These are phyloP conservation scores for Eilema depressum DNA, from an alignment of 2,888 invertebrate genomes.

Conservation along the genomic window DNA sequence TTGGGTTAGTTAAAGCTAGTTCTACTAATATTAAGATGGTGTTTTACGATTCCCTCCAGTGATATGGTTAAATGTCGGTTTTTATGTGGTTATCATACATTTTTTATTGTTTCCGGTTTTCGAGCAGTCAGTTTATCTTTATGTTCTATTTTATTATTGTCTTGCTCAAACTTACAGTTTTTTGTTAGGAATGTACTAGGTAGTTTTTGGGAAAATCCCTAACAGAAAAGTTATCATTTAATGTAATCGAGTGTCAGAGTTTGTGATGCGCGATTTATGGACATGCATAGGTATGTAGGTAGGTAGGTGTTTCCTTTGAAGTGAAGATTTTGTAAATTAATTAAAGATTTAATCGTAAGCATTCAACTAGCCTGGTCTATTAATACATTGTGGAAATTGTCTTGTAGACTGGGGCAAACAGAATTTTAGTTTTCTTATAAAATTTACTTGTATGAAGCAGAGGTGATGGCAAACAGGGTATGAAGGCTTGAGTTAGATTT, in stretches of 20 bases:
- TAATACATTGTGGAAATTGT: constrained; percentile 6
- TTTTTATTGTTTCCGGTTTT: constrained; percentile 58
- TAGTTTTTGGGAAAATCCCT: constrained; percentile 42
- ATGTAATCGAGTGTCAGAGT: constrained; percentile 27
- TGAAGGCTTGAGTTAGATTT: neutral
- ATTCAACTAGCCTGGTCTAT: constrained; percentile 25
- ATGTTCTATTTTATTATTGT: constrained; percentile 55
- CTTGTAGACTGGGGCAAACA: neutral
- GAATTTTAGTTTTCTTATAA: neutral
- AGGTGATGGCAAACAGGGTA: neutral
- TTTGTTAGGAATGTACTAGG: constrained; percentile 31
- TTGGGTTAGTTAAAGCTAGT: constrained; percentile 33
- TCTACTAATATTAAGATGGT: constrained; percentile 45
- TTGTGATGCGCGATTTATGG: constrained; percentile 35
- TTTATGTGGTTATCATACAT: constrained; percentile 52
- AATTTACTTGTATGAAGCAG: neutral
- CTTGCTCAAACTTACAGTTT: constrained; percentile 39
- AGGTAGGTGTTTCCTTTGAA: constrained; percentile 11
- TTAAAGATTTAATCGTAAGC: constrained; percentile 30
- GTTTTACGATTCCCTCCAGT: constrained; percentile 51
- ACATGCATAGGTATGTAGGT: neutral
- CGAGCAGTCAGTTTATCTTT: constrained; percentile 49
- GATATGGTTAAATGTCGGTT: constrained; percentile 51
- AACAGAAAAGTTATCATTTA: constrained; percentile 30
- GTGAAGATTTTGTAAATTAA: constrained; percentile 27